A percentile compares a stretch with the other conserved stretches of the same genome.
phyloP scores from a whole-genome alignment of 2,888 invertebrate genomes.

The Hyles lineata region DNA sequence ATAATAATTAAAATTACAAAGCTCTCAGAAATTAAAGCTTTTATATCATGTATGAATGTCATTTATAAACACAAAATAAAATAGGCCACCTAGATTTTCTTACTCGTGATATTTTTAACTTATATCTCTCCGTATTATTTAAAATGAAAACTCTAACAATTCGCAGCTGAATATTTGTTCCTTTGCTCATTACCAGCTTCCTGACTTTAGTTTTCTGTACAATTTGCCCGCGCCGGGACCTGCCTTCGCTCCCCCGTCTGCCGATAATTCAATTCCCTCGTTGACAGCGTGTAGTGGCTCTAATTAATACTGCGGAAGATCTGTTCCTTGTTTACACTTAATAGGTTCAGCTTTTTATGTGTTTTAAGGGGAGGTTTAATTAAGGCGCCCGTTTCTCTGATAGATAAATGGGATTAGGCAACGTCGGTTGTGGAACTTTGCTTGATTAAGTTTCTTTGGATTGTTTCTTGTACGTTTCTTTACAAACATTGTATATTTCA shows the following conservation, averaged over 20 bases:
- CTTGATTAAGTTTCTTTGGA: conserved; percentile 1
- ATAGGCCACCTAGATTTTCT: too few species aligned
- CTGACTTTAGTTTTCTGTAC: conserved; percentile 37
- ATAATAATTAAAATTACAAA: too few species aligned
- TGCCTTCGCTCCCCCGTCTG: conserved; percentile 34
- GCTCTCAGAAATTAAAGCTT: too few species aligned
- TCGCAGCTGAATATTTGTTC: conserved; percentile 4
- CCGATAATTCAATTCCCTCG: conserved; percentile 35
- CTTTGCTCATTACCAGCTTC: conserved; percentile 42
- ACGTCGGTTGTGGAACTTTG: neutral
- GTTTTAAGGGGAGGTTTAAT: conserved; percentile 5
- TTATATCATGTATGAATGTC: too few species aligned
- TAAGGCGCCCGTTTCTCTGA: neutral
- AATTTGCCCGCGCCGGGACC: conserved; percentile 28
- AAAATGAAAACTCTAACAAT: neutral
- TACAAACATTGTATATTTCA: neutral
- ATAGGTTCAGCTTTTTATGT: conserved; percentile 28
- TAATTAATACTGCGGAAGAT: conserved; percentile 35
- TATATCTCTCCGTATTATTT: neutral
- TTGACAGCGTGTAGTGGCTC: conserved; percentile 31
- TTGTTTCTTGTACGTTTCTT: neutral
- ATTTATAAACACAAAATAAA: too few species aligned
- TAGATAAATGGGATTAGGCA: conserved; percentile 17
- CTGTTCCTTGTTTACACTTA: conserved; percentile 25
- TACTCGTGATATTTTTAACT: too few species aligned